Evolutionary conservation across 35 echinoderm and acorn worm species (phyloP).

Genomic region (Lytechinus pictus): DNA sequence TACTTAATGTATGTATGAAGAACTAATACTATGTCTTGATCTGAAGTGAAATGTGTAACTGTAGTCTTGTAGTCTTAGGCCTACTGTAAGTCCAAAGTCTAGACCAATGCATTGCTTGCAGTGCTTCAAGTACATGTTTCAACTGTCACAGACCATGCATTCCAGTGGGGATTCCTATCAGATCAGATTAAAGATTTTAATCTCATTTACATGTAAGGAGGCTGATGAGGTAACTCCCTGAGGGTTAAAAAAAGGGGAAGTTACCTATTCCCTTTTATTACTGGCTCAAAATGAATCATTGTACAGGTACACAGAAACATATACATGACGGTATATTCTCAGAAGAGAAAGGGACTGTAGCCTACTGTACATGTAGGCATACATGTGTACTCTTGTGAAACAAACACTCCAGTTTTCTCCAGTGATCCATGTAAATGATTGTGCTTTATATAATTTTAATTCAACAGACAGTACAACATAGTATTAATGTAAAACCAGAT

Average conservation of each 20-base stretch:
- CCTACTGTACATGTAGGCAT: background rate
- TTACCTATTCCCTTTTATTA: background rate
- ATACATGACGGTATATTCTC: too few relatives aligned
- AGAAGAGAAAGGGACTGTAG: too few relatives aligned
- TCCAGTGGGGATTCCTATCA: background rate
- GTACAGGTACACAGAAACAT: too few relatives aligned
- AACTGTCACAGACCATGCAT: background rate
- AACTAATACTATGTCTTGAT: too few relatives aligned
- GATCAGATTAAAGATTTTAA: background rate
- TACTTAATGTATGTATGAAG: too few relatives aligned
- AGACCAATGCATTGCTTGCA: background rate
- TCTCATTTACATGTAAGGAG: background rate
- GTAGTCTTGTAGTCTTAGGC: background rate
- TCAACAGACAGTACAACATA: too few relatives aligned
- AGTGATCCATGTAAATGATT: too few relatives aligned
- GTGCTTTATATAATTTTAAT: too few relatives aligned
- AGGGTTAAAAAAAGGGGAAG: background rate
- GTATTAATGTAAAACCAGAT: too few relatives aligned
- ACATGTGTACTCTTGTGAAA: too few relatives aligned
- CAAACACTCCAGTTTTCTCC: too few relatives aligned
- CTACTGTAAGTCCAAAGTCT: background rate
- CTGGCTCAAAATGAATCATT: background rate
- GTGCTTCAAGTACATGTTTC: background rate
- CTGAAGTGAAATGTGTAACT: background rate
- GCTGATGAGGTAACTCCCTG: background rate